Percentiles rank a stretch among this genome's conserved stretches.
phyloP scores from a whole-genome alignment of 2,113 vertebrate genomes.

The Lagopus muta region DNA sequence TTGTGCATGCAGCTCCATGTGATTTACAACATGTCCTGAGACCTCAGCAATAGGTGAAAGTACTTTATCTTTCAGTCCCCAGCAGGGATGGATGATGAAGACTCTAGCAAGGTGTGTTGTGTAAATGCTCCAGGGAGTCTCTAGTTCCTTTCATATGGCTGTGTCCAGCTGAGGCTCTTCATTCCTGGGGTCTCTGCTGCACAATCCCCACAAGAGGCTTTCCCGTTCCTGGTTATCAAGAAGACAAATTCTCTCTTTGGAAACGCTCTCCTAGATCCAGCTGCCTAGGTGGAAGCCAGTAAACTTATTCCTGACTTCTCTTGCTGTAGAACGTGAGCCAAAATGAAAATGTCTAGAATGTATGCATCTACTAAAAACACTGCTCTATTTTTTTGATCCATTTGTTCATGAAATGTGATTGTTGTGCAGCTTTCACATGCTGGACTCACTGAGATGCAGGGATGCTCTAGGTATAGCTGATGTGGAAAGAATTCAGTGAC shows the following conservation, averaged over 20 bases:
- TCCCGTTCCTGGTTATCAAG: neutral
- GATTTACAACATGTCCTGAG: neutral
- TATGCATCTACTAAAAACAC: neutral
- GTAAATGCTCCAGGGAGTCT: slow-evolving; percentile 26
- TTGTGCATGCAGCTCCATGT: neutral
- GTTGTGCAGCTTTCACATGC: neutral
- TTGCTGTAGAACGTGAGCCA: neutral
- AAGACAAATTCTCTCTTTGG: slow-evolving; percentile 11
- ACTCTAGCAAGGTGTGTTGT: slow-evolving; percentile 61
- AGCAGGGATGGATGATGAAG: neutral
- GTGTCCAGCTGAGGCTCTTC: slow-evolving; percentile 55
- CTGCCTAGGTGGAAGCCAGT: slow-evolving; percentile 5
- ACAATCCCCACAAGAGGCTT: neutral
- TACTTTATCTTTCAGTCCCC: slow-evolving; percentile 33
- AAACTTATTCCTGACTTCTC: neutral
- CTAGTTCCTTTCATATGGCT: slow-evolving; percentile 42
- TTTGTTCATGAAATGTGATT: neutral
- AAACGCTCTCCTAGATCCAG: neutral
- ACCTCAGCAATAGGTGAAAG: slow-evolving; percentile 1
- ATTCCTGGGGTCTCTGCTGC: slow-evolving; percentile 27
- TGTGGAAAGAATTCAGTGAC: neutral
- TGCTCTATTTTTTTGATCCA: neutral
- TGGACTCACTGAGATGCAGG: neutral
- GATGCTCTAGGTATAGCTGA: neutral
- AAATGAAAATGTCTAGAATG: neutral